Conservation (phyloP, 2,113 vertebrate species). For the Galbula dea region DNA sequence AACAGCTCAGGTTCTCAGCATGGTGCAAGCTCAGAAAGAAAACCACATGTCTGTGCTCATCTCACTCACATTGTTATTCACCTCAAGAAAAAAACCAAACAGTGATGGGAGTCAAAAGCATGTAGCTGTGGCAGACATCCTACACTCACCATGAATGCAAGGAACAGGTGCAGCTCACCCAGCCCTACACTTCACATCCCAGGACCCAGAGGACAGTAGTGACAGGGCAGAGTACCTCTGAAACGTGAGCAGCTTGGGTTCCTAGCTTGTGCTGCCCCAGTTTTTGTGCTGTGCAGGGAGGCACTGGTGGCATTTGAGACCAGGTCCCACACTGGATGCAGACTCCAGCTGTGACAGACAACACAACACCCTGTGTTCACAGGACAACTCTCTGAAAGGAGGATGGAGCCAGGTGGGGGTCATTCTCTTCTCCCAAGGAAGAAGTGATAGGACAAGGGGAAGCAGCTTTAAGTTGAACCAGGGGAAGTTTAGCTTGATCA, state of each 20-base stretch:
- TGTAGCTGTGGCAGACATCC: neutral
- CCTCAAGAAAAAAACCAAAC: neutral
- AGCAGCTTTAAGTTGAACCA: too few species aligned
- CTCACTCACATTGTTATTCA: accelerated
- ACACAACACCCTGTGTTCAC: neutral
- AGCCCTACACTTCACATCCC: neutral
- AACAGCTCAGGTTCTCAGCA: neutral
- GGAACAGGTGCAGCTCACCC: neutral
- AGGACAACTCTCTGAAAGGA: too few species aligned
- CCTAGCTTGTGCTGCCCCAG: neutral
- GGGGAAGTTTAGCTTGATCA: too few species aligned
- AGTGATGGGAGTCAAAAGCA: neutral
- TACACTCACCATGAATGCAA: accelerated
- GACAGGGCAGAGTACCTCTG: neutral
- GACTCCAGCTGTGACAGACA: neutral
- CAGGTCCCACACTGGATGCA: accelerated
- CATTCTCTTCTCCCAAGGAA: too few species aligned
- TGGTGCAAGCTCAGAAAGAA: neutral
- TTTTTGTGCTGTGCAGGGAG: too few species aligned
- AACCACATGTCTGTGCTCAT: accelerated
- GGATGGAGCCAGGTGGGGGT: too few species aligned
- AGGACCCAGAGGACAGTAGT: neutral
- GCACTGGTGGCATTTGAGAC: neutral
- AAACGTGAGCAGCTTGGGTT: too few species aligned
- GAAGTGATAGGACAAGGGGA: too few species aligned